Base-by-base conservation (phyloP, 1,140 invertebrate genomes). In the Lepidotrigona ventralis region DNA sequence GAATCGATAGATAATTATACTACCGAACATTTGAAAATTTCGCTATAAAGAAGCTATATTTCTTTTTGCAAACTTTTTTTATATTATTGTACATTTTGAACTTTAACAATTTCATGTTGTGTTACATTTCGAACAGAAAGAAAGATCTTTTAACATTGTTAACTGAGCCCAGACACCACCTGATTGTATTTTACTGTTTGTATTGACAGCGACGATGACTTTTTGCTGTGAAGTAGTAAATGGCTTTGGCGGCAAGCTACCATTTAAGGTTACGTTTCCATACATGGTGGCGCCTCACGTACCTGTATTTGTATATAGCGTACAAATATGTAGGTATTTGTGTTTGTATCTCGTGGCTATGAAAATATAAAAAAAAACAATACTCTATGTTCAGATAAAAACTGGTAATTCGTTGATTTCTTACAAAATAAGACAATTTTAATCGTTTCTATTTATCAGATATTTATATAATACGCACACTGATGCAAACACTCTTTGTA, bases 201-300 rank as follows among this genome's bases (percentile, higher is more conserved):
- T 72, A 84, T 79, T 46, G 58, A 73, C 78, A 80, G 69, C 73
- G 77, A 63, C 56, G 68, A 56, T 84, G 53, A 80, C 54, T 84
- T 75, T 85, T 87, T 71, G 21, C 46, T 64, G 69, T 56, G 73
- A 88, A 77, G 26, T 84, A 39, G 60, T 70, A 82, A 87, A 88
- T 58, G 46, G 75, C 46, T 63, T 56, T 51, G 66, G 69, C 68
- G 75, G 54, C 86, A 90, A 91, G 89, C 69, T 91, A 70, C 89
- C 89, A 84, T 91, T 91, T 90, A 91, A 90, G 89, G 89, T 66
- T 87, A 60, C 73, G 66, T 54, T 63, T 54, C 86, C 80, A 69
- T 88, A 85, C 71, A 89, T 77, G 89, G 81, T 75, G 80, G 81
- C 73, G 72, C 64, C 85, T 66, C 76, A 46, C 56, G 53, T 75